Evolutionary conservation across 2,797 vertebrate genomes (phyloP).

Genomic region (Tadarida brasiliensis): DNA sequence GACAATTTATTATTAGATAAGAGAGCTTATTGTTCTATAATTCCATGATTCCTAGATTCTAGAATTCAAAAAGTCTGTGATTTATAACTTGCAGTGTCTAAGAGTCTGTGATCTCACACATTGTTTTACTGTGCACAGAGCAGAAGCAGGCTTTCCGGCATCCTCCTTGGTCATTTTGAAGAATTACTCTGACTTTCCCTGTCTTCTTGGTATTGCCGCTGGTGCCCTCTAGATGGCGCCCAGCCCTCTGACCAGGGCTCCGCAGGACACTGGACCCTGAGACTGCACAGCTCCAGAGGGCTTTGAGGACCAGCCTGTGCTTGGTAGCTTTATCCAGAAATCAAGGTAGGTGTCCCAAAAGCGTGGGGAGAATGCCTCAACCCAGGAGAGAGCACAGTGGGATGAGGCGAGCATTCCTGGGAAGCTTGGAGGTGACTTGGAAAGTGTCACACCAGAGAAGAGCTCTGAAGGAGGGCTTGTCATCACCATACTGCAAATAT

Average conservation of each 20-base stretch:
- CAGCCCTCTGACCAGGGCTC: fast-evolving
- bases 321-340: neutral
- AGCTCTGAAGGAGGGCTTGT: neutral
- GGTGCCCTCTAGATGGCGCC: neutral
- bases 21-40: neutral
- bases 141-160: neutral
- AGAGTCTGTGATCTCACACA: neutral
- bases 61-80: constrained; percentile 36
- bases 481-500: neutral
- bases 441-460: neutral
- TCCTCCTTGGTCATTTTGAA: neutral
- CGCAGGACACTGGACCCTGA: neutral
- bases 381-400: neutral
- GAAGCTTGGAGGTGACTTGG: neutral
- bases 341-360: neutral
- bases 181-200: neutral
- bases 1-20: neutral
- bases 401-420: neutral
- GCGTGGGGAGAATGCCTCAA: neutral
- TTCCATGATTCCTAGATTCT: neutral
- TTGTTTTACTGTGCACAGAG: neutral
- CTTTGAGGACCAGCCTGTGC: neutral
- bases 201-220: neutral
- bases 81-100: neutral
- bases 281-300: neutral